Percentiles rank a stretch among this genome's conserved stretches.
phyloP scores from a whole-genome alignment of 1,140 invertebrate genomes.

The Euborellia annulipes region DNA sequence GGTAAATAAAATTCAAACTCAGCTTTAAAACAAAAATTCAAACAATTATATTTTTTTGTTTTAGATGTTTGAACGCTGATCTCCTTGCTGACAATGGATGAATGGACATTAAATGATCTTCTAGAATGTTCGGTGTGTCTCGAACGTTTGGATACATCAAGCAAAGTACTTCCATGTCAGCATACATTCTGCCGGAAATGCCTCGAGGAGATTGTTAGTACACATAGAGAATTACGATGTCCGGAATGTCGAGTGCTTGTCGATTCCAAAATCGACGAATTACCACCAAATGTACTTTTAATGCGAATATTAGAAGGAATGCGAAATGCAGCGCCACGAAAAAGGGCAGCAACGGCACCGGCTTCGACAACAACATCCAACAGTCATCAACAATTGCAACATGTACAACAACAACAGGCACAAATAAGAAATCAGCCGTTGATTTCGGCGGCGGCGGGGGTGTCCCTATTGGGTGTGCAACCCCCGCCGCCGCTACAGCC shows the following conservation, averaged over 20 bases:
- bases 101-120: conserved; percentile 73
- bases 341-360: too few relatives aligned
- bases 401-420: conserved; percentile 1
- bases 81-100: conserved; percentile 66
- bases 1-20: too few relatives aligned
- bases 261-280: conserved; percentile 62
- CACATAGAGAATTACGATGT: conserved; percentile 73
- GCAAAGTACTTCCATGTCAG: conserved; percentile 85
- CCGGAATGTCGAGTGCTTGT: conserved; percentile 87
- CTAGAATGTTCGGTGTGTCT: conserved; percentile 89
- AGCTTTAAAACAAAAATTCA: too few relatives aligned
- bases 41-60: too few relatives aligned
- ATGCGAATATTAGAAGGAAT: conserved; percentile 86
- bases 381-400: not conserved
- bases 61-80: too few relatives aligned
- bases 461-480: too few relatives aligned
- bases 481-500: conserved; percentile 16
- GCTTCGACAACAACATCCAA: too few relatives aligned
- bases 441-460: too few relatives aligned
- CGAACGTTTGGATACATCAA: conserved; percentile 79
- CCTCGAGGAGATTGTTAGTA: conserved; percentile 75
- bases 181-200: conserved; percentile 96
- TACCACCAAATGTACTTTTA: conserved; percentile 83
- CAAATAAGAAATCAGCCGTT: conserved; percentile 8
- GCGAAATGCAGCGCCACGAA: conserved; percentile 48